Percentiles rank a stretch among this genome's conserved stretches.
phyloP scores from a whole-genome alignment of 2,113 vertebrate genomes.

The Epinephelus moara region DNA sequence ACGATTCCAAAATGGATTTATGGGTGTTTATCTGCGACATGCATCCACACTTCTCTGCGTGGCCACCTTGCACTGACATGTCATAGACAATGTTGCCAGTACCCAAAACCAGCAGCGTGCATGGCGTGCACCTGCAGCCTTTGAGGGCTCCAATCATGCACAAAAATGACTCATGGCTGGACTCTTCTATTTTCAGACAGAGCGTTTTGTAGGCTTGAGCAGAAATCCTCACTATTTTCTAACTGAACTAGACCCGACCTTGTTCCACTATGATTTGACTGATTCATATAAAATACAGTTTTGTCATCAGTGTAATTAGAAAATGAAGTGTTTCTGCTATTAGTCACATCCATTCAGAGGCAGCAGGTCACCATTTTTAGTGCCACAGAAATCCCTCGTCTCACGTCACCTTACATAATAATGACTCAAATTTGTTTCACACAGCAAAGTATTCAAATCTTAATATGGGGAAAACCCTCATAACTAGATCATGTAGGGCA shows the following conservation, averaged over 20 bases:
- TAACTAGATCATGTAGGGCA: background rate
- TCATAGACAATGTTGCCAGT: background rate
- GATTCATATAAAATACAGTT: background rate
- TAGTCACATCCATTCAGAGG: background rate
- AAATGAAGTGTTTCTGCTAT: background rate
- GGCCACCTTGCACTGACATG: background rate
- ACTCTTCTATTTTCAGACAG: background rate
- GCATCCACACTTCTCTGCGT: background rate
- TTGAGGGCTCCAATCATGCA: background rate
- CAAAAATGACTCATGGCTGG: background rate
- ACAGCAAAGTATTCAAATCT: background rate
- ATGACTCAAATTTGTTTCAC: background rate
- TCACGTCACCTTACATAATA: background rate
- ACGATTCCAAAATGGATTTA: background rate
- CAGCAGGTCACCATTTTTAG: background rate
- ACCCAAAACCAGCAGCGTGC: background rate
- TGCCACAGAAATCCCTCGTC: background rate
- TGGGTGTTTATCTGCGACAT: background rate
- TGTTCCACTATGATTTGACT: background rate
- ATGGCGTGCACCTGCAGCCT: background rate
- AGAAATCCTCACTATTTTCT: background rate
- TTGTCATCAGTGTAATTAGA: background rate
- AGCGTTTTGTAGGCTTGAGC: background rate
- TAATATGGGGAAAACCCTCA: background rate
- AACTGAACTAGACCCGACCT: background rate